A percentile compares a stretch with the other conserved stretches of the same genome.
These are phyloP conservation scores for Trididemnum miniatum DNA, from an alignment of 23 tunicate genomes.

Conservation along the genomic window DNA sequence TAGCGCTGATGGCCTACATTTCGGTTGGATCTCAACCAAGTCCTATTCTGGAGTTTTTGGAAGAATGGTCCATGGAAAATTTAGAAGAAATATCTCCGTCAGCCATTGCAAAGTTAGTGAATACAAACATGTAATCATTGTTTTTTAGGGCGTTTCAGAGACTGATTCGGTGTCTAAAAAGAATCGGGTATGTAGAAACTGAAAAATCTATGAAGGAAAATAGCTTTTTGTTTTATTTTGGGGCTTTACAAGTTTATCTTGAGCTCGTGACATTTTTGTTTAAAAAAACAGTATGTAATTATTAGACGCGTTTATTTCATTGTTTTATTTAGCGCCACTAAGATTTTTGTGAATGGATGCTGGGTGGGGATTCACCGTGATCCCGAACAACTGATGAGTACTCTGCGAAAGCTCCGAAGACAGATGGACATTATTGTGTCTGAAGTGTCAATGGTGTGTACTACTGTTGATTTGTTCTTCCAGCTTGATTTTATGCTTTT, in stretches of 20 bases:
- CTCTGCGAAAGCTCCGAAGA: slow-evolving; percentile 90
- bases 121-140: no score
- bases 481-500: background rate
- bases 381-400: slow-evolving; percentile 98
- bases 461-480: no score
- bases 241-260: no score
- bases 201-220: no score
- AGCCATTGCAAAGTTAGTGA: slow-evolving; percentile 74
- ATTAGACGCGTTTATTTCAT: no score
- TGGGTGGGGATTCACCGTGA: slow-evolving; percentile 99
- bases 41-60: slow-evolving; percentile 97
- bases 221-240: no score
- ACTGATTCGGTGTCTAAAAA: no score
- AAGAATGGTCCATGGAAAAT: slow-evolving; percentile 99
- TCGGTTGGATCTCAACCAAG: slow-evolving; percentile 99
- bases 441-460: slow-evolving; percentile 99
- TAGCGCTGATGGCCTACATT: slow-evolving; percentile 99
- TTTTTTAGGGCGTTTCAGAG: no score
- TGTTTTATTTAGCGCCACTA: slow-evolving; percentile 66
- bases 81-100: slow-evolving; percentile 98
- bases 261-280: no score
- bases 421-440: slow-evolving; percentile 99
- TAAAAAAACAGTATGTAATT: no score
- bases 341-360: slow-evolving; percentile 99
- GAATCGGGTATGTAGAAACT: no score